A percentile compares a stretch with the other conserved stretches of the same genome.
phyloP scores from a whole-genome alignment of 2,888 invertebrate species.

The Temnothorax unifasciatus region DNA sequence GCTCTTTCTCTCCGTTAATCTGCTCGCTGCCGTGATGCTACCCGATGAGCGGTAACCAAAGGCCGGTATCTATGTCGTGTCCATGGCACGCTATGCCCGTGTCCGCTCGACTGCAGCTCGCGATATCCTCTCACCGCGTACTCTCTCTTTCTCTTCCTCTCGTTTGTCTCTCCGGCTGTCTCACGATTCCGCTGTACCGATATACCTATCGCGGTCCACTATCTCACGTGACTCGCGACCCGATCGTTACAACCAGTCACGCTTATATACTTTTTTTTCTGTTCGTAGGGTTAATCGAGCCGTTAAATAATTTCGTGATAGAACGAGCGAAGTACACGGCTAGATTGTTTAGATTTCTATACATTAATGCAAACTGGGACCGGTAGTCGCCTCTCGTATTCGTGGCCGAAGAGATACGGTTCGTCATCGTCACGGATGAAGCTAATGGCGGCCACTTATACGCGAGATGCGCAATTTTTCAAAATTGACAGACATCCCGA shows the following conservation, averaged over 20 bases:
- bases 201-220: neutral
- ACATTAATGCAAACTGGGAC: neutral
- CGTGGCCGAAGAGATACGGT: neutral
- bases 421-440: neutral
- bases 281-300: neutral
- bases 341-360: neutral
- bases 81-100: constrained; percentile 28
- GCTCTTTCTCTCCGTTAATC: constrained; percentile 37
- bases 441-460: constrained; percentile 21
- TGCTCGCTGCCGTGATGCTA: constrained; percentile 50
- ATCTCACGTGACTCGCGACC: constrained; percentile 1
- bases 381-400: neutral
- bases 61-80: constrained; percentile 49
- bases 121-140: neutral
- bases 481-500: constrained; percentile 18
- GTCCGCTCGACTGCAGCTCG: constrained; percentile 24
- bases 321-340: neutral
- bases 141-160: neutral
- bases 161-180: constrained; percentile 10
- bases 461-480: constrained; percentile 26
- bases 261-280: neutral
- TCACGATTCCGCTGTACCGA: constrained; percentile 5
- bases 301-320: neutral
- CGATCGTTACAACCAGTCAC: neutral
- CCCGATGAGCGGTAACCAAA: constrained; percentile 52